phyloP scores from a whole-genome alignment of 2,888 invertebrate species.

The Brenthis ino region DNA sequence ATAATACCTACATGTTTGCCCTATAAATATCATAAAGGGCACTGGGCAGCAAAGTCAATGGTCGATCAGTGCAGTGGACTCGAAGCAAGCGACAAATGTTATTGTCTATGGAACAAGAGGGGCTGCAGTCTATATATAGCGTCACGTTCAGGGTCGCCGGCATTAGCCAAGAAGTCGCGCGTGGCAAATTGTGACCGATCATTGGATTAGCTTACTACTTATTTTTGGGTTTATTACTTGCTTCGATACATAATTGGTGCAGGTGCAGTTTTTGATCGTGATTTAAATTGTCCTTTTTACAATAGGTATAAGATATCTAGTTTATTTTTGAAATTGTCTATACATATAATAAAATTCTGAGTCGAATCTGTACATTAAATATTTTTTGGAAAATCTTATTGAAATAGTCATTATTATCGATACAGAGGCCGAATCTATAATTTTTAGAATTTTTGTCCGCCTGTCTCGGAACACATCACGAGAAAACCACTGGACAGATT shows the following conservation, averaged over 20 bases:
- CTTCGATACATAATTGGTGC: conserved; percentile 29
- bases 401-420: no score
- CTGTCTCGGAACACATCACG: no score
- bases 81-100: conserved; percentile 61
- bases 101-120: conserved; percentile 58
- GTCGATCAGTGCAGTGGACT: conserved; percentile 37
- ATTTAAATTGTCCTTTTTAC: not conserved
- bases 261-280: conserved; percentile 25
- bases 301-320: no score
- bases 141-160: conserved; percentile 67
- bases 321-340: not conserved
- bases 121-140: conserved; percentile 68
- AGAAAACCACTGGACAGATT: no score
- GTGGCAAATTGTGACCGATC: conserved; percentile 76
- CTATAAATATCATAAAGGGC: conserved; percentile 14
- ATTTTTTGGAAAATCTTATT: no score
- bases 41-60: conserved; percentile 33
- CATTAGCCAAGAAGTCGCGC: conserved; percentile 67
- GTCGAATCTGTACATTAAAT: no score
- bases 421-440: no score
- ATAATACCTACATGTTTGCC: not conserved
- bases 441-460: no score
- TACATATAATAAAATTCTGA: not conserved
- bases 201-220: conserved; percentile 57
- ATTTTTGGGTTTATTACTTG: conserved; percentile 42